phyloP scores from a whole-genome alignment of 1,140 invertebrate genomes.

The Apis florea region DNA sequence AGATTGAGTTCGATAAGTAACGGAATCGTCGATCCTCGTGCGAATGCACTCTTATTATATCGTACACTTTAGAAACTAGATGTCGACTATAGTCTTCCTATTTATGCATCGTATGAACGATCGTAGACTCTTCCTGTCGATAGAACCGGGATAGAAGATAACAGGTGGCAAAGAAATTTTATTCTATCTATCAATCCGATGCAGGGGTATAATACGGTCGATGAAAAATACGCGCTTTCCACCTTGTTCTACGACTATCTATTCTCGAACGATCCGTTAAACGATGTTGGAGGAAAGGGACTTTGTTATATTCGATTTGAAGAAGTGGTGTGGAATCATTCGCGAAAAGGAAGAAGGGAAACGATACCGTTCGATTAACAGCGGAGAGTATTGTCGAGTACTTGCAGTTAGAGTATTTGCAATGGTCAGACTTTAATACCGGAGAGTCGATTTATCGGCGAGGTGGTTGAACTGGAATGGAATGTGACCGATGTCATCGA shows the following conservation, averaged over 20 bases:
- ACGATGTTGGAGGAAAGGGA: background rate
- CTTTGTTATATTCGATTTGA: background rate
- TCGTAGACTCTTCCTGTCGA: background rate
- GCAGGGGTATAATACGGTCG: background rate
- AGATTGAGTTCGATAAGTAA: background rate
- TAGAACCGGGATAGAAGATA: background rate
- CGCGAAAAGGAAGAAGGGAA: background rate
- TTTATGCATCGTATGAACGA: background rate
- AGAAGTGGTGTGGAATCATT: background rate
- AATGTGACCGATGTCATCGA: constrained; percentile 27
- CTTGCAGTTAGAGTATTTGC: background rate
- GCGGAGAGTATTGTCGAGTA: background rate
- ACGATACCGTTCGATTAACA: background rate
- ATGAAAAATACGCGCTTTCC: background rate
- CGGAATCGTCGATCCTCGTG: background rate
- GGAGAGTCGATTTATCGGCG: constrained; percentile 26
- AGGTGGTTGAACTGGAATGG: constrained; percentile 40
- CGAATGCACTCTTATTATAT: background rate
- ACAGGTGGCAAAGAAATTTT: background rate
- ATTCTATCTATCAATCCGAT: background rate
- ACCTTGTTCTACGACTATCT: no score
- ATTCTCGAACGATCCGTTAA: background rate
- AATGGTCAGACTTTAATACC: constrained; percentile 6
- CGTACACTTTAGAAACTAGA: background rate
- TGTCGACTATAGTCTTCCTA: background rate